Evolutionary conservation across 2,888 invertebrate species (phyloP).

Genomic region (Drosophila dives): DNA sequence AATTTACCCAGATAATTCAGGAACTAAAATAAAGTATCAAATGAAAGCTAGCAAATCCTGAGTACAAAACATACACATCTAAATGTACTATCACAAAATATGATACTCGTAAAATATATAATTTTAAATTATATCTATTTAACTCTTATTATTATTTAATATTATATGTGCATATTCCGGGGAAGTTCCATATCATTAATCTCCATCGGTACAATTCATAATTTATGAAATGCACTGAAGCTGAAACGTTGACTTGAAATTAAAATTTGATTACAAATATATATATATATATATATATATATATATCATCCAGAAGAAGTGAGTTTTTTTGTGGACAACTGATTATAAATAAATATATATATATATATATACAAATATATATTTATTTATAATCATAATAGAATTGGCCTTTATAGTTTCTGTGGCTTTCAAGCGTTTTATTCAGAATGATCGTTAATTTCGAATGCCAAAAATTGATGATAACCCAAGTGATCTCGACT

Average conservation of each 20-base stretch:
- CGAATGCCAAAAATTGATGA: slow-evolving; percentile 66
- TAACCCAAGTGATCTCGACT: slow-evolving; percentile 88
- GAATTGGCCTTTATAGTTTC: slow-evolving; percentile 1
- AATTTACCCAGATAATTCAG: slow-evolving; percentile 7
- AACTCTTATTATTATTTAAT: not conserved
- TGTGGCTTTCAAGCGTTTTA: slow-evolving; percentile 29
- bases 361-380: too few relatives aligned
- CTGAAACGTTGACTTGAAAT: too few relatives aligned
- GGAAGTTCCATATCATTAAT: not conserved
- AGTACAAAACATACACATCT: not conserved
- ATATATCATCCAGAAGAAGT: too few relatives aligned
- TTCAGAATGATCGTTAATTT: slow-evolving; percentile 37
- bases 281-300: too few relatives aligned
- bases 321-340: too few relatives aligned
- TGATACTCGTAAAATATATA: not conserved
- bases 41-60: not conserved
- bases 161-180: not conserved
- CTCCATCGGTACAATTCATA: not conserved
- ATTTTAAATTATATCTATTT: not conserved
- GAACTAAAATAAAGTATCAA: not conserved
- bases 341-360: too few relatives aligned
- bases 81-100: not conserved
- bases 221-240: too few relatives aligned
- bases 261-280: too few relatives aligned
- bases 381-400: too few relatives aligned